Evolutionary conservation across 1,140 invertebrate genomes (phyloP), one percentile per base, ranked within the genome.

Genomic region (Bombus sibiricus): DNA sequence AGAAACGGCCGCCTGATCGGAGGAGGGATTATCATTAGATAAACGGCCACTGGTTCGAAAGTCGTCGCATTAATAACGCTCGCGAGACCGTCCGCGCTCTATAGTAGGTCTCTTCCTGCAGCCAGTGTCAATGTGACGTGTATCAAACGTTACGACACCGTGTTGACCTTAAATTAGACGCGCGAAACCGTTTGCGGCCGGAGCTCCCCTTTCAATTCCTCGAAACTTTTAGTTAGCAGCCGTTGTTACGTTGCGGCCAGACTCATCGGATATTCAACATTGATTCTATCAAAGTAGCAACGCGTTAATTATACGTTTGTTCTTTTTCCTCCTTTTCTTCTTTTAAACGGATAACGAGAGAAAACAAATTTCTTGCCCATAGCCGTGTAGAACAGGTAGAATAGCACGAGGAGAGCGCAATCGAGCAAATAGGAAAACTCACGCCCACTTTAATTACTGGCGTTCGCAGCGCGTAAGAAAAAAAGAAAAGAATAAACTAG

Each of bases 81-180:
- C 86, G 84, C 90, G 85, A 89, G 83, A 73, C 76, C 81, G 88
- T 86, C 62, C 85, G 62, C 81, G 75, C 81, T 82, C 88, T 86
- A 79, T 85, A 91, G 89, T 92, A 72, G 85, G 82, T 89, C 85
- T 91, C 89, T 92, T 92, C 90, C 89, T 90, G 91, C 83, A 92
- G 81, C 88, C 86, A 92, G 89, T 88, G 86, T 88, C 86, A 91
- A 89, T 88, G 91, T 75, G 83, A 92, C 83, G 83, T 77, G 86
- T 87, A 79, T 89, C 81, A 83, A 89, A 82, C 87, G 83, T 86
- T 86, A 85, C 81, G 74, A 85, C 81, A 85, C 83, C 79, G 77
- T 47, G 86, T 87, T 93, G 92, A 93, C 91, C 91, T 93, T 93
- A 92, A 92, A 92, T 92, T 86, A 87, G 75, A 57, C 64, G 62